Evolutionary conservation across 2,113 vertebrate genomes (phyloP).

Genomic region (Indicator maculatus): DNA sequence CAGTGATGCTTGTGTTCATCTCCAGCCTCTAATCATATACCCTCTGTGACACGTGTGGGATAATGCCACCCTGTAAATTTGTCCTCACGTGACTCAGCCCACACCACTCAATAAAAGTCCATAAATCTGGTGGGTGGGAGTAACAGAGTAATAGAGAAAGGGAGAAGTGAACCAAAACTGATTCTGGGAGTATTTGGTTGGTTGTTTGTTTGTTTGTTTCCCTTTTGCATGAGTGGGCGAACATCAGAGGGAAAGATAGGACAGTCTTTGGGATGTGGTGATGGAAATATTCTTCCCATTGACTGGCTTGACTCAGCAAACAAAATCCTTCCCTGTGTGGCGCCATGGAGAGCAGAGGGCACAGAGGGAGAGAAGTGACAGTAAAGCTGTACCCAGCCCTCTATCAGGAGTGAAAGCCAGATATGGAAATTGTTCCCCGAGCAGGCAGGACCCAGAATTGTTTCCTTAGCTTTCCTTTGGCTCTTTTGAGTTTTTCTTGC

Average conservation of each 20-base stretch:
- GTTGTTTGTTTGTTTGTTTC: background rate
- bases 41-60: background rate
- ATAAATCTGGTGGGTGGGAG: background rate
- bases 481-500: background rate
- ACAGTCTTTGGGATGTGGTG: background rate
- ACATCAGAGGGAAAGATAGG: background rate
- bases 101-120: background rate
- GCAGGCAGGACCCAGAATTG: background rate
- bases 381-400: background rate
- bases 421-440: background rate
- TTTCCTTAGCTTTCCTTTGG: background rate
- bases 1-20: rapidly evolving
- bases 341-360: background rate
- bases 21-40: background rate
- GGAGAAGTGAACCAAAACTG: background rate
- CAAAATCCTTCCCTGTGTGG: background rate
- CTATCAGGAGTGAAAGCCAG: background rate
- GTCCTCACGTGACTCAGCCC: background rate
- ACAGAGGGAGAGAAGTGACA: background rate
- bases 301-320: background rate
- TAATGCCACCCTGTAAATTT: background rate
- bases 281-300: background rate
- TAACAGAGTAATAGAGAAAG: background rate
- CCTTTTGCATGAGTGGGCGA: background rate
- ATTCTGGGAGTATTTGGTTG: background rate